Base-by-base conservation (phyloP, 2,888 invertebrate genomes). In the Drosophila demipolita region DNA sequence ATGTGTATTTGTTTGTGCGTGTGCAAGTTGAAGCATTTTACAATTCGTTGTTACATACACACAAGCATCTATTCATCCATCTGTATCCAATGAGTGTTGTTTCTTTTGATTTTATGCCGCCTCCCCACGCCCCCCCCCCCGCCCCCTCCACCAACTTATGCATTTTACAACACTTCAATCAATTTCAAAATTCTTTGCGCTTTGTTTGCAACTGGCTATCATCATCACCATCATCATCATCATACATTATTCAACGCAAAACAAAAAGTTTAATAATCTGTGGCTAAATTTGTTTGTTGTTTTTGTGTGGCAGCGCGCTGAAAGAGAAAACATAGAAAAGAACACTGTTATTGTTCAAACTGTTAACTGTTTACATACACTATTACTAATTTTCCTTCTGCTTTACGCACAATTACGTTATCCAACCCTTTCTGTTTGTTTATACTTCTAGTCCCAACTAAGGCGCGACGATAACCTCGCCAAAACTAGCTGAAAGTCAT, bases 401-500 rank as follows among this genome's bases (percentile, higher is more conserved):
- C 17, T 17, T 38, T 17, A 38, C 8, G 8, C 17, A 38, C 17
- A 5, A 63, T 36, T 35, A 26, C 40, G 48, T 58, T 63, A 60
- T 58, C 36, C 50, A 40, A 66, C 45, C 62, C 64, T 7, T 17
- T 77, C 26, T 45, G 61, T 12, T 69, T 17, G 12, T 38, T 26
- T 38, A 3, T 29, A 53, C 12, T 36, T 83, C 53, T 85, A 93
- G 93, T 92, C 93, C 84, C 93, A 92, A 88, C 86, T 92, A 92
- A 93, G 92, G 80, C 92, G 93, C 81, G 93, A 93, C 86, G 93
- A 93, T 92, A 92, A 90, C 88, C 91, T 92, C 74, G 91, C 91
- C 81, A 93, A 93, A 92, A 89, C 91, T 86, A 93, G 93, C 93
- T 93, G 93, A 93, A 93, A 93, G 91, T 92, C 91, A 87, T 83